A percentile compares a stretch with the other conserved stretches of the same genome.
phyloP scores from a whole-genome alignment of 2,888 invertebrate genomes.

The Amiota minor region DNA sequence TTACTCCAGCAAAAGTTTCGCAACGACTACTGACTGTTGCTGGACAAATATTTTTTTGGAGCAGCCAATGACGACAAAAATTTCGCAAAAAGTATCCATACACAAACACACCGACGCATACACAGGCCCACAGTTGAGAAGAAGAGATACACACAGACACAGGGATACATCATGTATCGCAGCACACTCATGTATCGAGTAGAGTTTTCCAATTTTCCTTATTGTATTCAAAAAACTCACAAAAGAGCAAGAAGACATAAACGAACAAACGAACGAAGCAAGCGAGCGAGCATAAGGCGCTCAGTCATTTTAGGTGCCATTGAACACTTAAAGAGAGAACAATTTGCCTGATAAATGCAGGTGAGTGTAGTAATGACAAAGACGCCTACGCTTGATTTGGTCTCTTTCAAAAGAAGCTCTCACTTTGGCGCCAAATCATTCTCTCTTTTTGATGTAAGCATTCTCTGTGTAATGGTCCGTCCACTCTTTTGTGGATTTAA shows the following conservation, averaged over 20 bases:
- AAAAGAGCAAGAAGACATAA: neutral
- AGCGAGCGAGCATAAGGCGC: neutral
- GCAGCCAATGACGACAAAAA: constrained; percentile 45
- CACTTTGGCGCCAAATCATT: neutral
- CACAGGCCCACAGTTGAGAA: constrained; percentile 6
- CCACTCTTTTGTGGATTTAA: too few relatives aligned
- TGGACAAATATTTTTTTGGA: constrained; percentile 50
- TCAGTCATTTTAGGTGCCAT: too few relatives aligned
- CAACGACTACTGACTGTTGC: constrained; percentile 66
- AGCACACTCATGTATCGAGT: constrained; percentile 35
- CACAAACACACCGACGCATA: constrained; percentile 36
- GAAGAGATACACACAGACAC: constrained; percentile 35
- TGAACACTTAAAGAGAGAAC: too few relatives aligned
- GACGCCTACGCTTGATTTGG: too few relatives aligned
- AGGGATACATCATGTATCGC: too few relatives aligned
- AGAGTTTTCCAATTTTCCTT: constrained; percentile 56
- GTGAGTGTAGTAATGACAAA: too few relatives aligned
- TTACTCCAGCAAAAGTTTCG: constrained; percentile 73
- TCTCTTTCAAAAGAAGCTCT: neutral
- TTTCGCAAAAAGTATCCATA: constrained; percentile 46
- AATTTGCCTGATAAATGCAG: too few relatives aligned
- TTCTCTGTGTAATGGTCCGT: too few relatives aligned
- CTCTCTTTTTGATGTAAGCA: too few relatives aligned
- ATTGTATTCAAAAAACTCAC: constrained; percentile 13
- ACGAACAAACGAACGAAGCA: neutral